Base-by-base conservation (phyloP, 2,797 vertebrate genomes). In the Characodon lateralis region DNA sequence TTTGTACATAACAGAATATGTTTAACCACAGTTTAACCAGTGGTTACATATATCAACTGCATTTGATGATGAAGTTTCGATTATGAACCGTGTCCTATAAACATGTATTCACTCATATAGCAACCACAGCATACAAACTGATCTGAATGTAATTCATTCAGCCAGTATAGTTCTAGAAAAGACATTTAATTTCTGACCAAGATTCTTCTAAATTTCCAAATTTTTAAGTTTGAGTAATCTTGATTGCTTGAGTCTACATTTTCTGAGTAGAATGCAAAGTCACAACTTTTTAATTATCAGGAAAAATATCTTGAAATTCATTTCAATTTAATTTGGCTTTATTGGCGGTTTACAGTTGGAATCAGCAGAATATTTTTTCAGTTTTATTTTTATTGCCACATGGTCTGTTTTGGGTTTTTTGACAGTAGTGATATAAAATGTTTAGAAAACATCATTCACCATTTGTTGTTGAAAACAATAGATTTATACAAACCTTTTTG, bases 11-110 rank as follows among this genome's bases (percentile, higher is more conserved):
- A 73, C 63, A 41, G 28, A 48, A 58, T 48, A 7, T 24, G 31
- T 58, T 74, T 53, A 59, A 71, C 76, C 35, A 58, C 76, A 73
- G 51, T 55, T 26, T 43, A 73, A 10, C 13, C 61, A 71, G n/a
- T 73, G 35, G 35, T 68, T 43, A 65, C 55, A 66, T 72, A 77
- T 83, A 74, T 78, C 69, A 58, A 51, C 2, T 72, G 0, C 24
- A 74, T 68, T 48, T 72, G 26, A 35, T 31, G 31, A 63, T 14
- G 8, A 28, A 35, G 22, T 63, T 63, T 65, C 61, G 35, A 65
- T 20, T 9, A 22, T 20, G 31, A 39, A 39, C 16, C 31, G 39
- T 39, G 16, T 22, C 3, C 9, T 48, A 22, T 46, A 78, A 73
- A 69, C 51, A 71, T 61, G 31, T 46, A 46, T 46, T 46, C 6